Evolutionary conservation across 2,888 invertebrate genomes (phyloP).

Genomic region (Coecobrya sp.): DNA sequence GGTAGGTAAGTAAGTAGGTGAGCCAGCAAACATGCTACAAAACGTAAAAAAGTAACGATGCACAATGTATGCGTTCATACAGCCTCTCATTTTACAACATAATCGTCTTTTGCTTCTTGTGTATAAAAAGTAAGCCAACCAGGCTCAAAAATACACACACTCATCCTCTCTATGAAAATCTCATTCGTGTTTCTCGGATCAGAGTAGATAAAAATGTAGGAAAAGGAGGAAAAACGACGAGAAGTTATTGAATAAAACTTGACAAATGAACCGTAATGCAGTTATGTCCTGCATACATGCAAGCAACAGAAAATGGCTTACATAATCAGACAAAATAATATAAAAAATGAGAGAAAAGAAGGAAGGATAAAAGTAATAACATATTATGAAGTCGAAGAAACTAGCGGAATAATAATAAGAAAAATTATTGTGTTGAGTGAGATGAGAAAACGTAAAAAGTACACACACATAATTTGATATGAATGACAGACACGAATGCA

Average conservation of each 20-base stretch:
- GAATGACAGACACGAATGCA: conserved; percentile 60
- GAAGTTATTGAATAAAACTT: conserved; percentile 29
- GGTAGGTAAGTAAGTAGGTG: conserved; percentile 80
- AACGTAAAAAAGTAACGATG: conserved; percentile 37
- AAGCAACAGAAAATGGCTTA: conserved; percentile 24
- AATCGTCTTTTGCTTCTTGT: conserved; percentile 28
- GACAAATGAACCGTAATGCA: conserved; percentile 73
- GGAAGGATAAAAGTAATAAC: conserved; percentile 2
- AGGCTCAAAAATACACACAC: conserved; percentile 26
- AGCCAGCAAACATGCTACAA: conserved; percentile 60
- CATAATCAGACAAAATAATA: conserved; percentile 25
- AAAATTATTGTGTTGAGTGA: background rate
- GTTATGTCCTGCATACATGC: conserved; percentile 8
- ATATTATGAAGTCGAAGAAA: conserved; percentile 9
- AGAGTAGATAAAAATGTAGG: conserved; percentile 2
- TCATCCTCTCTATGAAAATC: background rate
- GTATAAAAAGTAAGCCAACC: conserved; percentile 44
- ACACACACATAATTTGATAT: conserved; percentile 14
- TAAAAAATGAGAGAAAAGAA: conserved; percentile 20
- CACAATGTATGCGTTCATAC: background rate
- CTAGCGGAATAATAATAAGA: conserved; percentile 33
- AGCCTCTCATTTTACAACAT: background rate
- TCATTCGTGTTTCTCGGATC: background rate
- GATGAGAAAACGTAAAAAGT: background rate
- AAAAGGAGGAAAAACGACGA: background rate